Evolutionary conservation across 2,113 vertebrate species (phyloP).

Genomic region (Anoplopoma fimbria): DNA sequence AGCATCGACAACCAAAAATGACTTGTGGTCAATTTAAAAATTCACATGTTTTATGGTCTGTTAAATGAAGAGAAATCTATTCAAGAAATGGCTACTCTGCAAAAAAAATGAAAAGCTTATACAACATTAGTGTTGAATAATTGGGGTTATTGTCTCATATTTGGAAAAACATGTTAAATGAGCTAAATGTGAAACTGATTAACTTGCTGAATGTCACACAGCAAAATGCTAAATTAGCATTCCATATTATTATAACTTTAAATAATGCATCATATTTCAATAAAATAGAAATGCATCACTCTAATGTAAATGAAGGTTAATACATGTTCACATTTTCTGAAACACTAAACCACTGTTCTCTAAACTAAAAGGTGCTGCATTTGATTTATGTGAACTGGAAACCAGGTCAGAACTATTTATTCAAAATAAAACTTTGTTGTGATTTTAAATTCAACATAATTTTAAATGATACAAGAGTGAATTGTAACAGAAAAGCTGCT

Average conservation of each 20-base stretch:
- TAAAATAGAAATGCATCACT: conserved; percentile 14
- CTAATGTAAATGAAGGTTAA: neutral
- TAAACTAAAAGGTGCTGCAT: neutral
- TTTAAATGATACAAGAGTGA: neutral
- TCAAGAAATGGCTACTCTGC: neutral
- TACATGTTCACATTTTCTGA: conserved; percentile 15
- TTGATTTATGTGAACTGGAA: conserved; percentile 5
- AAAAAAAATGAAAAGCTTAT: neutral
- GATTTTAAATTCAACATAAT: neutral
- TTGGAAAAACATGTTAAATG: neutral
- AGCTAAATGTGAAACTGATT: neutral
- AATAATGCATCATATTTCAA: conserved; percentile 6
- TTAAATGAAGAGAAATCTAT: conserved; percentile 1
- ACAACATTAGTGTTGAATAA: neutral
- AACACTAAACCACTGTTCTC: neutral
- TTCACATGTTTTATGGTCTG: neutral
- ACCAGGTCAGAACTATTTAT: neutral
- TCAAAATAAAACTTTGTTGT: conserved; percentile 14
- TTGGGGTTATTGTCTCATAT: neutral
- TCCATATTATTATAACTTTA: neutral
- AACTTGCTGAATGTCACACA: neutral
- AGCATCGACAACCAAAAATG: neutral
- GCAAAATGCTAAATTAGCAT: neutral
- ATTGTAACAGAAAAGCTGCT: conserved; percentile 19
- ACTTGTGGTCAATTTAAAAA: neutral